A percentile compares a stretch with the other conserved stretches of the same genome.
Evolutionary conservation across 2,113 vertebrate species (phyloP).

Genomic region (Tonatia bakeri): DNA sequence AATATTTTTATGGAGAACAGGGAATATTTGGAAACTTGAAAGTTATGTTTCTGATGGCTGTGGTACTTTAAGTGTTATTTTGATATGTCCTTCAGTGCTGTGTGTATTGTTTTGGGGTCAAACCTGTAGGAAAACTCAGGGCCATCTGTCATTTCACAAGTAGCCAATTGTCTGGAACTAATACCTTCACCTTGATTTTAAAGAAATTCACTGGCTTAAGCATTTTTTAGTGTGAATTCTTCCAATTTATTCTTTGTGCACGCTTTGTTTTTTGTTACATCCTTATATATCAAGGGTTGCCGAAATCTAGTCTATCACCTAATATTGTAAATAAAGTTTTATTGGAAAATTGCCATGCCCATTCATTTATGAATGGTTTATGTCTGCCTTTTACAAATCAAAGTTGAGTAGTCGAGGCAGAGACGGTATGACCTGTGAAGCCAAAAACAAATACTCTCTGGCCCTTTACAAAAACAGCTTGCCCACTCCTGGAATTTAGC

Average conservation of each 20-base stretch:
- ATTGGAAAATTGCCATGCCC: neutral
- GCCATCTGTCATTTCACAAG: neutral
- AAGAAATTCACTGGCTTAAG: neutral
- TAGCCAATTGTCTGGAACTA: neutral
- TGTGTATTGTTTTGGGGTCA: neutral
- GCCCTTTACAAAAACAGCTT: neutral
- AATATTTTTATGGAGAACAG: neutral
- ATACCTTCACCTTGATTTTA: neutral
- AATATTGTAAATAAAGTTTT: neutral
- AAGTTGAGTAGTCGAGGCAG: neutral
- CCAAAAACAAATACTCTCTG: neutral
- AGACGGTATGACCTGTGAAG: neutral
- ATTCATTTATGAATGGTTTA: neutral
- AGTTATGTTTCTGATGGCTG: neutral
- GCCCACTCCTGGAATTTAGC: neutral
- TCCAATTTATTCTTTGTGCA: neutral
- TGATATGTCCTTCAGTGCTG: neutral
- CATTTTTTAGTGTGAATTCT: neutral
- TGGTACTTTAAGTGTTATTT: neutral
- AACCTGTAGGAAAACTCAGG: neutral
- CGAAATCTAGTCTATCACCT: neutral
- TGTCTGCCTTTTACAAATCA: neutral
- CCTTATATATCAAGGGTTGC: neutral
- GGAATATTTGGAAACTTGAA: neutral
- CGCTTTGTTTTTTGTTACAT: neutral